Percentiles rank a stretch among this genome's conserved stretches.
Evolutionary conservation across 1,140 invertebrate species (phyloP).

Genomic region (Brachionus asplanchnoidis): DNA sequence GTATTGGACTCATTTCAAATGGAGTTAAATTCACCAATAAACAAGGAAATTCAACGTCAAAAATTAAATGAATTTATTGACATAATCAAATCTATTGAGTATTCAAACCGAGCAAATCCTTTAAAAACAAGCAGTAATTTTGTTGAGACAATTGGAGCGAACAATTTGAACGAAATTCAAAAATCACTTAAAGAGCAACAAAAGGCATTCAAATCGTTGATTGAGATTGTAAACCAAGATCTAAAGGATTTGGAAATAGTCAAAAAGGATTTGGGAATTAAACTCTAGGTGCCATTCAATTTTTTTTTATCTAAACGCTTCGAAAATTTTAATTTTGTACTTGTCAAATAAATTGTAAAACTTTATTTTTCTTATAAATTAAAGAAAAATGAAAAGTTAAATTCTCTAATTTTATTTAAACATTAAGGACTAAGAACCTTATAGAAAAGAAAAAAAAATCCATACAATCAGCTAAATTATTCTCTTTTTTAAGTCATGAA

Average conservation of each 20-base stretch:
- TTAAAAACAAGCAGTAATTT: neutral
- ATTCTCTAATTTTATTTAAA: neutral
- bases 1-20: constrained; percentile 34
- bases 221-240: constrained; percentile 37
- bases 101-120: constrained; percentile 5
- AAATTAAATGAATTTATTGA: constrained; percentile 31
- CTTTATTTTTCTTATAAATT: neutral
- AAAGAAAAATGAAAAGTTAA: neutral
- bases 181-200: constrained; percentile 17
- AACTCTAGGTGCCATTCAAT: neutral
- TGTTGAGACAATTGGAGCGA: neutral
- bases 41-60: constrained; percentile 36
- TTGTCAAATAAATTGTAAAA: constrained; percentile 2
- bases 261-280: neutral
- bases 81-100: constrained; percentile 8
- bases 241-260: constrained; percentile 4
- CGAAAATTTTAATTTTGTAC: constrained; percentile 10
- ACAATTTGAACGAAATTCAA: constrained; percentile 9
- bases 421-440: neutral
- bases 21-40: constrained; percentile 34
- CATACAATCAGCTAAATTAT: neutral
- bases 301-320: neutral
- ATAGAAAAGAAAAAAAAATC: neutral
- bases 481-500: neutral
- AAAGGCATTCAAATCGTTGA: constrained; percentile 32